Base-by-base conservation (phyloP, 2,797 vertebrate genomes). In the Phoeniculus purpureus region DNA sequence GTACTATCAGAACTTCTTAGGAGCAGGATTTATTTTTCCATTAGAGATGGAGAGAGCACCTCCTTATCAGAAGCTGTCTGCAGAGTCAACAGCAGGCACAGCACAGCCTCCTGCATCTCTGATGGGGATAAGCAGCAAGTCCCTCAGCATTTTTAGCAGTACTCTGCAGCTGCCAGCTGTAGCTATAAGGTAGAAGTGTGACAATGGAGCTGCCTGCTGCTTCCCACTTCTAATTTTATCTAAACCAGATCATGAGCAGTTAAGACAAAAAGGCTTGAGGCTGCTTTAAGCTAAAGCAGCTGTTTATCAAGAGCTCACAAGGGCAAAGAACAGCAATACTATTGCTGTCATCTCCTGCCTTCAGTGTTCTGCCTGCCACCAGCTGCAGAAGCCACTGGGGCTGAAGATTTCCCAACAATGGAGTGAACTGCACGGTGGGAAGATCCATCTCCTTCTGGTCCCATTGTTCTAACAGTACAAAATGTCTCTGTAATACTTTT, bases 381-480 rank as follows among this genome's bases (percentile, higher is more conserved):
- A 88, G 90, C 91, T 95, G 92, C 87, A 93, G 82, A 89, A 95
- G 68, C 66, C 81, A 87, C 61, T 47, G 37, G 43, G 78, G 15
- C 86, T 83, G 47, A 75, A 90, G 86, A 93, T 92, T 95, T 94
- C 86, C 62, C 79, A 95, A 83, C 70, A 81, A 93, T 4, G 6
- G 79, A 72, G 82, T 83, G 48, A 93, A 81, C 29, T 56, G 55
- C 90, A 23, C 1, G 26, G 84, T 78, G 79, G 90, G 84, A 93
- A 92, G 79, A 94, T 85, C 79, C 62, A 64, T 91, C 84, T 90
- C 50, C 2, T 72, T 89, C 79, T 90, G 62, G 79, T 82, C 59
- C 86, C 54, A 93, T 94, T 95, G 94, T 96, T 94, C 79, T 93
- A 81, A 40, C 43, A 73, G 79, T 26, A 90, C 82, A 75, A 87